Base-by-base conservation (phyloP, 2,888 invertebrate species). In the Epistrophe eligans region DNA sequence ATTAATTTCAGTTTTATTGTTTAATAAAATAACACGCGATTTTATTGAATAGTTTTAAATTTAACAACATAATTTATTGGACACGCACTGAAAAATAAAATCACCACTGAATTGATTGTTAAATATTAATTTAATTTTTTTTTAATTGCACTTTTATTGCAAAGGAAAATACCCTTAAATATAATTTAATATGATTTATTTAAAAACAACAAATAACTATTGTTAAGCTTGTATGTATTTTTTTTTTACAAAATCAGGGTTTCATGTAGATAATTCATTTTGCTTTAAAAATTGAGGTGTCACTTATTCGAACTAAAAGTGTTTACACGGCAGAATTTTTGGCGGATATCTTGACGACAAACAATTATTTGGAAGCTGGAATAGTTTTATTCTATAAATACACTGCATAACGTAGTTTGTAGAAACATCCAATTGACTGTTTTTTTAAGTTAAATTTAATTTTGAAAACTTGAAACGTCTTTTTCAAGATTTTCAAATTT, bases 1-100 rank as follows among this genome's bases (percentile, higher is more conserved):
- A 64, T 45, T 32, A 64, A 45, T 64, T 64, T 48, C 45, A 17
- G 32, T 32, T 45, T 64, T 64, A 64, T 64, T 64, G 64, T 58
- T 58, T 17, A 45, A 17, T 43, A n/a, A 28, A 64, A 48, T 17
- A 64, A 48, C 64, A 48, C 10, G 35, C 28, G n/a, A 11, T 64
- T 64, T 64, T 45, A 64, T 64, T 45, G 64, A 45, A 45, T 45
- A 28, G 45, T 64, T 64, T 45, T 24, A 15, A 62, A 24, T 24
- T 43, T 62, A 4, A 62, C 40, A 15, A n/a, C 28, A 62, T 55
- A 55, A 62, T 62, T 62, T 62, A 62, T 62, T 62, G 24, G 24
- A 24, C 24, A 40, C 15, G 10, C 15, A 62, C 9, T 62, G 24
- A 62, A 43, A 43, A 43, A 2, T 62, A 0, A 45, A 64, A n/a